Conservation (phyloP, 2,888 invertebrate species). For the Melieria omissa region DNA sequence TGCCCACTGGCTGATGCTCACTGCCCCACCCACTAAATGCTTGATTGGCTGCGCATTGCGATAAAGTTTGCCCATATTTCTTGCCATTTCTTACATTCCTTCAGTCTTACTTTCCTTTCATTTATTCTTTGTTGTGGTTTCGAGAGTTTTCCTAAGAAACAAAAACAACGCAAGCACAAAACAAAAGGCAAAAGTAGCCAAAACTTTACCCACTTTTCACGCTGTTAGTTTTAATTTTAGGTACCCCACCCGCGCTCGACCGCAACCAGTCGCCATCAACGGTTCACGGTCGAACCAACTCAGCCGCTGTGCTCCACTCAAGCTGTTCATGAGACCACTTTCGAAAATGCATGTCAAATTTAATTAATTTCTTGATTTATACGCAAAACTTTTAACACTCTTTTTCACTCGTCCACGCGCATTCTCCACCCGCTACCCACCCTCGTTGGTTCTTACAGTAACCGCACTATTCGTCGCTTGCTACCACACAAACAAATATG, state of each 20-base stretch:
- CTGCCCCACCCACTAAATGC: too few relatives aligned
- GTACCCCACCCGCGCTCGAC: constrained; percentile 2
- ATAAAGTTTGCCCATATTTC: too few relatives aligned
- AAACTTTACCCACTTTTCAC: constrained; percentile 31
- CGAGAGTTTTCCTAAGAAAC: too few relatives aligned
- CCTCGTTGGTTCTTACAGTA: background rate
- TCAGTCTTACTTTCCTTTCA: too few relatives aligned
- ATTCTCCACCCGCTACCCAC: background rate
- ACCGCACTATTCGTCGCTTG: background rate
- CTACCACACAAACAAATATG: background rate
- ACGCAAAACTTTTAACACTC: constrained; percentile 56
- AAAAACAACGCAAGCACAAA: constrained; percentile 13
- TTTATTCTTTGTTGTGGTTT: too few relatives aligned
- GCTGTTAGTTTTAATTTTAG: constrained; percentile 28
- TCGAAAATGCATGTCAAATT: constrained; percentile 63
- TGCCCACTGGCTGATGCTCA: too few relatives aligned
- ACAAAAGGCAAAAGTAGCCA: constrained; percentile 19
- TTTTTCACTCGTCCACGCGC: constrained; percentile 21
- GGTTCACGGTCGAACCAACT: too few relatives aligned
- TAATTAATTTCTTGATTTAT: constrained; percentile 67
- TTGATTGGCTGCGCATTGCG: too few relatives aligned
- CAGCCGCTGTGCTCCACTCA: constrained; percentile 7
- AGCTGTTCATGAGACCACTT: constrained; percentile 32
- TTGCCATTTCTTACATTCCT: too few relatives aligned
- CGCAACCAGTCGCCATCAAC: background rate